Conservation (phyloP, 2,797 vertebrate genomes). For the Zenarchopterus dispar region DNA sequence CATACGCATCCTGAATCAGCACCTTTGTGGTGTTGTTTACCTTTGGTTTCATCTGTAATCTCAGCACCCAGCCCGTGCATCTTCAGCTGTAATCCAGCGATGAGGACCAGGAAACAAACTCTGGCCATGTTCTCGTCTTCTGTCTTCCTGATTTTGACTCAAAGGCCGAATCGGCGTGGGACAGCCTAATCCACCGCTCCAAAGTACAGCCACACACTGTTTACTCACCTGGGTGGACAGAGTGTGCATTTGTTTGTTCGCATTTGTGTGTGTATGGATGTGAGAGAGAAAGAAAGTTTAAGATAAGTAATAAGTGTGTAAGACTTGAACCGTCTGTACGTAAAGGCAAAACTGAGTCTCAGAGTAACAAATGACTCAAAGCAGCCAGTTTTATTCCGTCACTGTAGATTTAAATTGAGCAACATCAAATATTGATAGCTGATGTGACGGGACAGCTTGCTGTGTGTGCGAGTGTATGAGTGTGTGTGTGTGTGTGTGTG, state of each 20-base stretch:
- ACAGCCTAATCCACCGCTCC: constrained; percentile 57
- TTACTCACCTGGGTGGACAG: constrained; percentile 63
- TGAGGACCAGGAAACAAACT: constrained; percentile 55
- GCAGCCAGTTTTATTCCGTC: not conserved
- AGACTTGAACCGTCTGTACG: not conserved
- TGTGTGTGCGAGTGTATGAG: constrained; percentile 12
- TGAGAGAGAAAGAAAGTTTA: not conserved
- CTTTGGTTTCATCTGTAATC: constrained; percentile 38
- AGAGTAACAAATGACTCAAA: not conserved
- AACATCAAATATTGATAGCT: constrained; percentile 48
- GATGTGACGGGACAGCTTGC: constrained; percentile 9
- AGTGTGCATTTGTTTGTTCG: constrained; percentile 29
- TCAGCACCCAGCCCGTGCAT: constrained; percentile 27
- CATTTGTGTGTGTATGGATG: constrained; percentile 7
- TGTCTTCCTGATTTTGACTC: constrained; percentile 27
- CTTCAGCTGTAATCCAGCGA: constrained; percentile 54
- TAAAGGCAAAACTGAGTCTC: not conserved
- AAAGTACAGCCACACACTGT: constrained; percentile 79
- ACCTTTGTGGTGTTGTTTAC: constrained; percentile 32
- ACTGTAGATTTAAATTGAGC: constrained; percentile 18
- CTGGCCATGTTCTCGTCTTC: constrained; percentile 62
- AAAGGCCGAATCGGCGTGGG: not conserved
- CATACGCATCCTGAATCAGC: not conserved
- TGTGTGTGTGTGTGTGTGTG: constrained; percentile 3
- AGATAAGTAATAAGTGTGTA: too few species aligned